Conservation (phyloP, 2,888 invertebrate species). For the Nomada ruficornis region DNA sequence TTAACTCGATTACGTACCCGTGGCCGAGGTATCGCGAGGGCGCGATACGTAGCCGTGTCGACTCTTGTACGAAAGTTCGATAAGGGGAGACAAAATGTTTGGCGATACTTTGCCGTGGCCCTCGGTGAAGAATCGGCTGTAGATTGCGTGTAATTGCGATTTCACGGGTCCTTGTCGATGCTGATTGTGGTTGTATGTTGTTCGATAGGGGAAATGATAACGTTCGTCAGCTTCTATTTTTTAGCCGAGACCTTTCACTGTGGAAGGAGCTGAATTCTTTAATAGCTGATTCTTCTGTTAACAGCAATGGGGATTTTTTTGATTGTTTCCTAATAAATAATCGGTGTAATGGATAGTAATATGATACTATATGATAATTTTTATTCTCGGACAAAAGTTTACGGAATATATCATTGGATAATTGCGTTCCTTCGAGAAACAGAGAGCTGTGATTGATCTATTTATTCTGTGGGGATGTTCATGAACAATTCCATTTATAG, state of each 20-base stretch:
- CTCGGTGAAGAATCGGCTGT: conserved; percentile 10
- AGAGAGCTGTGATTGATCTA: conserved; percentile 27
- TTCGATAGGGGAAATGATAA: not conserved
- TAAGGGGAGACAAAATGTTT: not conserved
- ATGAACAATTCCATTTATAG: not conserved
- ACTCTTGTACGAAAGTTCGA: not conserved
- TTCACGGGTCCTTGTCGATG: not conserved
- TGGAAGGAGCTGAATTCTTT: not conserved
- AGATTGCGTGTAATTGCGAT: conserved; percentile 24
- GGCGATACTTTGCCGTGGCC: not conserved
- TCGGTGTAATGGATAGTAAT: too few relatives aligned
- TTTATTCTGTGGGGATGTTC: conserved; percentile 23
- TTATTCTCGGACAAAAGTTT: not conserved
- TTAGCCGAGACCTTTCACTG: not conserved
- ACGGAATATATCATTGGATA: not conserved
- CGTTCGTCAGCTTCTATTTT: not conserved
- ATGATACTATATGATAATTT: too few relatives aligned
- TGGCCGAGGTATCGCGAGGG: conserved; percentile 19
- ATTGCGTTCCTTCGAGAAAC: not conserved
- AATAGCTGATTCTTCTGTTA: not conserved
- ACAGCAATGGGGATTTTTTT: not conserved
- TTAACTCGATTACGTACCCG: conserved; percentile 16
- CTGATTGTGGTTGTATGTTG: conserved; percentile 17
- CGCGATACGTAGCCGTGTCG: not conserved
- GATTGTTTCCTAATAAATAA: not conserved